These are phyloP conservation scores for Cheirogaleus major DNA, from an alignment of 2,797 vertebrate species.

Conservation along the genomic window DNA sequence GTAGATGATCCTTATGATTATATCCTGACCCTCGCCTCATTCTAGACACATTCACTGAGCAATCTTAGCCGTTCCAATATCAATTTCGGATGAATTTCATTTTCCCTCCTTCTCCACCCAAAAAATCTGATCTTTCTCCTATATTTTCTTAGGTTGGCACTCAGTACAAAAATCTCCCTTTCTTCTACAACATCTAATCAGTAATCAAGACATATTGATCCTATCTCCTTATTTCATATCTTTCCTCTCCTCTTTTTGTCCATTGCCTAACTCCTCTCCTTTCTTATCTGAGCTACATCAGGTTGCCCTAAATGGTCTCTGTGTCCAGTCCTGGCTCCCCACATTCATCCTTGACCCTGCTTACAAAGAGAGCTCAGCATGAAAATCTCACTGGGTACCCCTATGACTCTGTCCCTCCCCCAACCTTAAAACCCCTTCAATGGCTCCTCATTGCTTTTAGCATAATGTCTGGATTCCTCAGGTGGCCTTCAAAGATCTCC, in stretches of 20 bases:
- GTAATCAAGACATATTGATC: not conserved
- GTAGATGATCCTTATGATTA: not conserved
- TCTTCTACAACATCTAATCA: not conserved
- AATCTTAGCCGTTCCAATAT: not conserved
- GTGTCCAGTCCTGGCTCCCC: not conserved
- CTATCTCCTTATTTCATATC: not conserved
- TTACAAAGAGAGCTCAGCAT: not conserved
- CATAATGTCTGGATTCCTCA: not conserved
- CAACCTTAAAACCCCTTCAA: not conserved
- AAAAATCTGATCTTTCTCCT: not conserved
- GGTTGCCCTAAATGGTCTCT: not conserved
- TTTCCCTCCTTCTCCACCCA: rapidly evolving
- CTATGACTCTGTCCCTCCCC: not conserved
- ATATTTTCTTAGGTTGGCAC: not conserved
- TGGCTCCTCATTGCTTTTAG: not conserved
- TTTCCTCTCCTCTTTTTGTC: not conserved
- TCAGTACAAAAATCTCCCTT: not conserved
- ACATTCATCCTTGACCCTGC: not conserved
- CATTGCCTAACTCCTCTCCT: not conserved
- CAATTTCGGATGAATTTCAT: not conserved
- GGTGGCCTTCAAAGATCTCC: not conserved
- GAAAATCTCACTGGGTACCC: not conserved
- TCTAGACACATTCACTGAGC: not conserved
- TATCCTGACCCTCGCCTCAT: not conserved
- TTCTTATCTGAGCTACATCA: not conserved